Percentiles rank a stretch among this genome's conserved stretches.
Conservation (phyloP, 1,140 invertebrate species). For the Bombus cullumanus region DNA sequence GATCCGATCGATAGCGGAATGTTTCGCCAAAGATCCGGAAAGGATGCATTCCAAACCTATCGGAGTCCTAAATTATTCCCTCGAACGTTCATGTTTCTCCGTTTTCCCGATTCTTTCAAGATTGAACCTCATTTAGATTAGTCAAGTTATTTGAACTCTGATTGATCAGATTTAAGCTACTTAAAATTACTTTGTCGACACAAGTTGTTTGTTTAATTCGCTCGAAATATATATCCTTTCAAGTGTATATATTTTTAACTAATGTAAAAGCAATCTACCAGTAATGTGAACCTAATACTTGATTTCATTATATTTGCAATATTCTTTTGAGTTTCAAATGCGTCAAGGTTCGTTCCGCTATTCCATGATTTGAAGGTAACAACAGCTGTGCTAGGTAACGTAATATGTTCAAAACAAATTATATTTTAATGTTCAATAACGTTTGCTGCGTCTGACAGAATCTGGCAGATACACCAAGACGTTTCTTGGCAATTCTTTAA, state of each 20-base stretch:
- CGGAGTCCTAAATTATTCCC: background rate
- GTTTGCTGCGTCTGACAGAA: no score
- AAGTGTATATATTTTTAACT: no score
- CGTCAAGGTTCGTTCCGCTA: background rate
- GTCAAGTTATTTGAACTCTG: background rate
- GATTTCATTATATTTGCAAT: background rate
- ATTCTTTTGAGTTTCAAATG: background rate
- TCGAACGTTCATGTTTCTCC: background rate
- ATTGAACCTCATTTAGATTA: background rate
- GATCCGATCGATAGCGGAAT: constrained; percentile 2
- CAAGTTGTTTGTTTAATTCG: background rate
- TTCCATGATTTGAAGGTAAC: background rate
- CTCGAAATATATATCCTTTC: background rate
- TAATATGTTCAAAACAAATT: background rate
- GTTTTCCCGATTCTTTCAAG: background rate
- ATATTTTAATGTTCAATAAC: no score
- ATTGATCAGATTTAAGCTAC: no score
- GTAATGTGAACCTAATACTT: background rate
- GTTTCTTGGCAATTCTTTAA: no score
- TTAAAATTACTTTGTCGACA: no score
- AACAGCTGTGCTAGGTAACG: background rate
- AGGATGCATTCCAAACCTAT: background rate
- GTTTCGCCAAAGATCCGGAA: background rate
- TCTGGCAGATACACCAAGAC: no score
- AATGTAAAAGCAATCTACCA: background rate